Conservation (phyloP, 1,140 invertebrate genomes). For the Chrysoperla carnea region DNA sequence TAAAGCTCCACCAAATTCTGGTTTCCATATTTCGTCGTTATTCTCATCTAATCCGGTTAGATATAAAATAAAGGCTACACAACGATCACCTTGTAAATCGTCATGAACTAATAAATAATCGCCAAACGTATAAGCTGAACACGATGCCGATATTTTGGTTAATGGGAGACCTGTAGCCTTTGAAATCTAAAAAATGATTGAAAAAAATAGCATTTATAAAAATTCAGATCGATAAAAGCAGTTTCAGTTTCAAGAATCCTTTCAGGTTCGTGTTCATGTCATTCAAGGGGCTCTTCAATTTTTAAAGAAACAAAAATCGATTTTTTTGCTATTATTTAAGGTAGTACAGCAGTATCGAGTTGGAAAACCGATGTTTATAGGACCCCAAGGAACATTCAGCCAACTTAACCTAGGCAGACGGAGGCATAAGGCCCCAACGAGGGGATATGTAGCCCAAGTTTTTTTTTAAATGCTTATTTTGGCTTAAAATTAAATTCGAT, state of each 20-base stretch:
- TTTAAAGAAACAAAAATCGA: too few relatives aligned
- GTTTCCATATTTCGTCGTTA: not conserved
- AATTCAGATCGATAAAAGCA: not conserved
- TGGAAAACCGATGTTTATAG: too few relatives aligned
- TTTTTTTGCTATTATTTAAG: too few relatives aligned
- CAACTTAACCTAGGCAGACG: too few relatives aligned
- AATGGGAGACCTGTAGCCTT: slow-evolving; percentile 37
- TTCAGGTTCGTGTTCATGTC: slow-evolving; percentile 1
- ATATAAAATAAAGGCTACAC: slow-evolving; percentile 56
- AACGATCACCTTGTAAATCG: slow-evolving; percentile 46
- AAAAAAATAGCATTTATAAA: not conserved
- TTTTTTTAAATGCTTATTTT: too few relatives aligned
- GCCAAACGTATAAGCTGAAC: slow-evolving; percentile 47
- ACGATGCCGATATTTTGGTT: slow-evolving; percentile 45
- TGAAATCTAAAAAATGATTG: slow-evolving; percentile 25
- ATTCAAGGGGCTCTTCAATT: too few relatives aligned
- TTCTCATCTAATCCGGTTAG: slow-evolving; percentile 26
- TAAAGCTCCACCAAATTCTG: slow-evolving; percentile 40
- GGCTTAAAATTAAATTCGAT: too few relatives aligned
- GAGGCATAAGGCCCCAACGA: too few relatives aligned
- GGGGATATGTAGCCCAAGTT: too few relatives aligned
- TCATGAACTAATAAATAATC: slow-evolving; percentile 58
- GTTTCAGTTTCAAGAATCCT: slow-evolving; percentile 8
- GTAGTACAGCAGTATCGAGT: too few relatives aligned
- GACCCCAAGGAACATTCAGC: too few relatives aligned